phyloP scores from a whole-genome alignment of 2,113 vertebrate species.

The Smithornis capensis region DNA sequence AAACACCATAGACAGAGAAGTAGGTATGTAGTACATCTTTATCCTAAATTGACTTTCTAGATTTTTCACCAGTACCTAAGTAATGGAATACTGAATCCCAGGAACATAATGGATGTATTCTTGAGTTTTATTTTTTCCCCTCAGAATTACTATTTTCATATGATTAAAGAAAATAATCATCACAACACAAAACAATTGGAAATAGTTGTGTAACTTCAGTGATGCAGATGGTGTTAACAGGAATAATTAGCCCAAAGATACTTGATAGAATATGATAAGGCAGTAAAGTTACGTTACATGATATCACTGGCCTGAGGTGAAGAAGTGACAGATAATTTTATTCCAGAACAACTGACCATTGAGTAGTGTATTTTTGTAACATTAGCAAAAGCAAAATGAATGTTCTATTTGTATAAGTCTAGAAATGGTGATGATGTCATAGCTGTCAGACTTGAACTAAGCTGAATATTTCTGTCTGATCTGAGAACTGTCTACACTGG shows the following conservation, averaged over 20 bases:
- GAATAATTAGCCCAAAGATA: slow-evolving; percentile 4
- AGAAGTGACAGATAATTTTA: not conserved
- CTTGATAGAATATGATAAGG: not conserved
- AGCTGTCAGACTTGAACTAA: not conserved
- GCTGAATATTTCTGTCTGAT: not conserved
- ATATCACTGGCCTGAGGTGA: slow-evolving; percentile 1
- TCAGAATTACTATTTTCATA: not conserved
- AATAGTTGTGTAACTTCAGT: not conserved
- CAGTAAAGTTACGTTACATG: not conserved
- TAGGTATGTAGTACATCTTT: not conserved
- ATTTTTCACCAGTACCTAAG: not conserved
- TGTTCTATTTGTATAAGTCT: not conserved
- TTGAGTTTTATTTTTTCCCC: not conserved
- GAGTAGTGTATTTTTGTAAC: not conserved
- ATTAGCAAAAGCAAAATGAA: slow-evolving; percentile 27
- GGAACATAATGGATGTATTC: not conserved
- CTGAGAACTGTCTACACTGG: not conserved
- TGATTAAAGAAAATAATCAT: not conserved
- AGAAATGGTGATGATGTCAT: not conserved
- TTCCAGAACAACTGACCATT: not conserved
- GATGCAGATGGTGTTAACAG: not conserved
- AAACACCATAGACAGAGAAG: not conserved
- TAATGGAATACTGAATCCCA: not conserved
- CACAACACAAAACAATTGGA: not conserved
- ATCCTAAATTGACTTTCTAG: not conserved